Evolutionary conservation across 2,888 invertebrate species (phyloP).

Genomic region (Tineola bisselliella): DNA sequence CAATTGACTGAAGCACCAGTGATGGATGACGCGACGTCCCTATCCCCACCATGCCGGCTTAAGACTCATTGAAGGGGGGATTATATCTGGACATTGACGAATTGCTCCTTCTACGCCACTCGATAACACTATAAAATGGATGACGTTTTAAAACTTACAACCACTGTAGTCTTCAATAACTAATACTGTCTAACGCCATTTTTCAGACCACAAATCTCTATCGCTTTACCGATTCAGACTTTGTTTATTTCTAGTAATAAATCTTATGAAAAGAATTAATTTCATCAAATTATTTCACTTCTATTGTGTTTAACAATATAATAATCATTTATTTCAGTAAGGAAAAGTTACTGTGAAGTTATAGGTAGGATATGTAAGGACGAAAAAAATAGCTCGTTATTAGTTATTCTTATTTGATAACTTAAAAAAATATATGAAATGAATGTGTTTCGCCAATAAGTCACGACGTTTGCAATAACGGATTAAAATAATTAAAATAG

Average conservation of each 20-base stretch:
- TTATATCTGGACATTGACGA: constrained; percentile 60
- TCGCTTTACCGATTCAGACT: background rate
- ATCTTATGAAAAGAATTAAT: background rate
- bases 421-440: too few relatives aligned
- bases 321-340: background rate
- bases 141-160: constrained; percentile 9
- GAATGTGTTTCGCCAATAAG: too few relatives aligned
- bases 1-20: constrained; percentile 22
- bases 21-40: constrained; percentile 56
- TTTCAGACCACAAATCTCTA: constrained; percentile 6
- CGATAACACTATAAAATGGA: constrained; percentile 13
- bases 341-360: background rate
- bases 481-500: too few relatives aligned
- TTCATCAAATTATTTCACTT: background rate
- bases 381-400: background rate
- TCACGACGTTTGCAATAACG: too few relatives aligned
- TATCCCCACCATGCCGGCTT: constrained; percentile 41
- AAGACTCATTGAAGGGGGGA: constrained; percentile 58
- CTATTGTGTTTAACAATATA: background rate
- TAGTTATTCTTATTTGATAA: too few relatives aligned
- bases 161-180: background rate
- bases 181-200: background rate
- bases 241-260: background rate
- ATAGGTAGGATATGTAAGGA: background rate
- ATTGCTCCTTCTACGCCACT: constrained; percentile 38